A percentile compares a stretch with the other conserved stretches of the same genome.
These are phyloP conservation scores for Morus bassanus DNA, from an alignment of 2,797 vertebrate species.

Conservation along the genomic window DNA sequence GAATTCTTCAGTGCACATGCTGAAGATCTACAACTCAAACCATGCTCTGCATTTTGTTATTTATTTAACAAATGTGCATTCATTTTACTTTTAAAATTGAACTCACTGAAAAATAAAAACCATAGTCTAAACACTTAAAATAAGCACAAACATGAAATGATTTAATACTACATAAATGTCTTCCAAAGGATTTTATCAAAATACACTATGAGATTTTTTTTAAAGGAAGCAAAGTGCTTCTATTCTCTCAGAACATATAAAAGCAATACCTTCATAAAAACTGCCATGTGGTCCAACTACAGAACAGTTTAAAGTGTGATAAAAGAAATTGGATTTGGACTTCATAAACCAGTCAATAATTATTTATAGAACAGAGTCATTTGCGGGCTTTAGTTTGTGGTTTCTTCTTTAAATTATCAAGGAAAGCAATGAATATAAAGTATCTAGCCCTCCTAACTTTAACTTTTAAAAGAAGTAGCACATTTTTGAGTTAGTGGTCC, in stretches of 20 bases:
- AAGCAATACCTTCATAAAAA: not conserved
- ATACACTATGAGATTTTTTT: not conserved
- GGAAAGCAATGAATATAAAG: not conserved
- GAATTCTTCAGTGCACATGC: not conserved
- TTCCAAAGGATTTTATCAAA: not conserved
- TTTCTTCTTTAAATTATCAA: conserved; percentile 13
- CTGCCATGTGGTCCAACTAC: not conserved
- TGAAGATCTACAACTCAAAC: not conserved
- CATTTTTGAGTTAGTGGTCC: conserved; percentile 61
- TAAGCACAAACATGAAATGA: not conserved
- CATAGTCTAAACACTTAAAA: not conserved
- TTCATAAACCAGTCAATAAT: conserved; percentile 22
- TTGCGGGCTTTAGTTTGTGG: not conserved
- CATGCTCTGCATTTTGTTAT: not conserved
- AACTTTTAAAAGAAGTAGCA: conserved; percentile 61
- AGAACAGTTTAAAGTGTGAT: not conserved
- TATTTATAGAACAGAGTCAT: conserved; percentile 6
- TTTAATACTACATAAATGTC: not conserved
- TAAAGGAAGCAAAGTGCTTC: not conserved
- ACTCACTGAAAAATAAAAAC: not conserved
- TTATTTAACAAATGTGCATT: not conserved
- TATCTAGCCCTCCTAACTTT: conserved; percentile 31
- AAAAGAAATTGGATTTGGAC: not conserved
- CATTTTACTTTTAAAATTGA: not conserved
- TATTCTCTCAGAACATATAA: not conserved